These are phyloP conservation scores for Caerostris darwini DNA, from an alignment of 1,140 invertebrate genomes.

Conservation along the genomic window DNA sequence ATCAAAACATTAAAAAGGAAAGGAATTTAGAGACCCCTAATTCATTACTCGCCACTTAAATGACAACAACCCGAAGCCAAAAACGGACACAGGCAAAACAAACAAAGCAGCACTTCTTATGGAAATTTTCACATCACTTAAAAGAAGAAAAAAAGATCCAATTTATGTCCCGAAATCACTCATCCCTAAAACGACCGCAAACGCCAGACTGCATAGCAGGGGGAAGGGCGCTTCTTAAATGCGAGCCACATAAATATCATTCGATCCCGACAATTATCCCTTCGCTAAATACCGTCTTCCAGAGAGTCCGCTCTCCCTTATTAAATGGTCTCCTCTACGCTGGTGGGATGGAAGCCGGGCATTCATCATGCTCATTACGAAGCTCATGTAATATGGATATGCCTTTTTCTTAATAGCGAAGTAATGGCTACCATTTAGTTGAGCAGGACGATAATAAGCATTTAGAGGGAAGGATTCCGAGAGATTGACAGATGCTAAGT, in stretches of 20 bases:
- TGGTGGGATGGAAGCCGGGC: background rate
- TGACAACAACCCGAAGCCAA: no score
- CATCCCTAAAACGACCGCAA: constrained; percentile 12
- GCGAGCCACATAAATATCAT: background rate
- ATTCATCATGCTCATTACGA: constrained; percentile 20
- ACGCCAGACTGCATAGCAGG: background rate
- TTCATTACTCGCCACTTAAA: no score
- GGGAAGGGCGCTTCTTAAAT: background rate
- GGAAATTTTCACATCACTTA: no score
- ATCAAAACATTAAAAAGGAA: no score
- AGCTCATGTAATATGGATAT: background rate
- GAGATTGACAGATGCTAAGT: background rate
- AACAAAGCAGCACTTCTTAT: no score
- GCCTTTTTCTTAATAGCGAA: background rate
- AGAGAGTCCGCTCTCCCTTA: background rate
- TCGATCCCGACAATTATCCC: constrained; percentile 20
- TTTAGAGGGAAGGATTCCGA: background rate
- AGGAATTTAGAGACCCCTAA: no score
- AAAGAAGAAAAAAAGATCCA: no score
- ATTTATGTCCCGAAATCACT: background rate
- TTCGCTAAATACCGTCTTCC: constrained; percentile 1
- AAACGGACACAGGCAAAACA: no score
- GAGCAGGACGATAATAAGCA: background rate
- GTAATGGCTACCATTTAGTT: background rate
- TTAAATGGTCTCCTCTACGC: background rate